A percentile compares a stretch with the other conserved stretches of the same genome.
Evolutionary conservation across 2,113 vertebrate genomes (phyloP).

Genomic region (Microcebus griseorufus): DNA sequence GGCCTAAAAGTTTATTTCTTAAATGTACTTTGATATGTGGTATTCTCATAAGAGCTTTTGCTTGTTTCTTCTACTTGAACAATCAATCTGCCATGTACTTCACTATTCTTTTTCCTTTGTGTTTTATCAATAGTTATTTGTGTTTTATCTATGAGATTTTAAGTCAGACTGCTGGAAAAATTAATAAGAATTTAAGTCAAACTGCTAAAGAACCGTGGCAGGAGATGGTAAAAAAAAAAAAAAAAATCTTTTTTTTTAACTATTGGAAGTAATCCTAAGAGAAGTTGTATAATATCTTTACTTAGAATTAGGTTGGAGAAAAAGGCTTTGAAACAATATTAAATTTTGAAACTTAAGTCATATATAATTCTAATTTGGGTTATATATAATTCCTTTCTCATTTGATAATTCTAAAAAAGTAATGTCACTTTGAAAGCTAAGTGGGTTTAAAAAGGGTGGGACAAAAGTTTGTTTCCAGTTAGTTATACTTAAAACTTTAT

Average conservation of each 20-base stretch:
- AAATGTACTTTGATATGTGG: neutral
- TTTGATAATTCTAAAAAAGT: neutral
- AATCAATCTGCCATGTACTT: neutral
- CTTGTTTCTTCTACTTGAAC: neutral
- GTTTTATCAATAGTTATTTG: neutral
- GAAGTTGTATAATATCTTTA: neutral
- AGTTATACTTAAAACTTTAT: slow-evolving; percentile 9
- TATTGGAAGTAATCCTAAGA: neutral
- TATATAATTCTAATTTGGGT: neutral
- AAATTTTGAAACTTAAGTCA: slow-evolving; percentile 10
- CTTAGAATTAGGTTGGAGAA: neutral
- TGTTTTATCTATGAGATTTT: slow-evolving; percentile 14
- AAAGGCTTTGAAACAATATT: slow-evolving; percentile 31
- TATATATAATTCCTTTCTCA: slow-evolving; percentile 32
- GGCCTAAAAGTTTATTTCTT: neutral
- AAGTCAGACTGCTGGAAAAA: neutral
- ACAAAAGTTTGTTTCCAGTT: neutral
- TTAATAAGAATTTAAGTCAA: slow-evolving; percentile 24
- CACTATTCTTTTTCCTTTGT: neutral
- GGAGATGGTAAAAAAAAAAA: neutral
- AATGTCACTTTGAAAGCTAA: neutral
- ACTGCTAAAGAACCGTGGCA: slow-evolving; percentile 4
- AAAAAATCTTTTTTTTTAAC: neutral
- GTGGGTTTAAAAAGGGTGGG: neutral
- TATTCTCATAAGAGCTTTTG: slow-evolving; percentile 1